Conservation (phyloP, 35 echinoderm and acorn worm species). For the Apostichopus californicus region DNA sequence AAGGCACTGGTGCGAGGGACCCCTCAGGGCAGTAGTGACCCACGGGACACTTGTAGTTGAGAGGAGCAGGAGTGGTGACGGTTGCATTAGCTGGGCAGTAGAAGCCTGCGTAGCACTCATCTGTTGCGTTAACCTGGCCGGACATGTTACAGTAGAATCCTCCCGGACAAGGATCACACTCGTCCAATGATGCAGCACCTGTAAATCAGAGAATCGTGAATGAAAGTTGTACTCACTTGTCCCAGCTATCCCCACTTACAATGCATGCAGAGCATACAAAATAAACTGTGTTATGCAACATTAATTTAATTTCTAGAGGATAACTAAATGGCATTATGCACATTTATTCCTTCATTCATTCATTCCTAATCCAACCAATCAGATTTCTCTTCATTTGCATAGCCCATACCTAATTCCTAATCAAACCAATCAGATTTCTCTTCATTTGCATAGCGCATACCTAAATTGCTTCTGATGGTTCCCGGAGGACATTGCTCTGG, state of each 20-base stretch:
- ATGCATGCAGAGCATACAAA: slow-evolving; percentile 40
- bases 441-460: slow-evolving; percentile 32
- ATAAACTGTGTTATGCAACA: neutral
- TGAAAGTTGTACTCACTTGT: slow-evolving; percentile 39
- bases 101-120: slow-evolving; percentile 72
- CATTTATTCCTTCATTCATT: too few species aligned
- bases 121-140: slow-evolving; percentile 81
- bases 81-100: slow-evolving; percentile 94
- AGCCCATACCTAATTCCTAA: too few species aligned
- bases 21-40: slow-evolving; percentile 92
- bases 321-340: too few species aligned
- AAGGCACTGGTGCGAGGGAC: slow-evolving; percentile 71
- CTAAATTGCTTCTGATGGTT: slow-evolving; percentile 75
- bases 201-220: neutral
- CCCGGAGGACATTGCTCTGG: slow-evolving; percentile 83
- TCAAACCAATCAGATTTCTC: too few species aligned
- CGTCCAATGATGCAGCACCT: slow-evolving; percentile 75
- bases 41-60: slow-evolving; percentile 69
- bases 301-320: too few species aligned
- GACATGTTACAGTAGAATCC: slow-evolving; percentile 89
- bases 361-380: too few species aligned
- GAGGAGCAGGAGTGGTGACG: slow-evolving; percentile 72
- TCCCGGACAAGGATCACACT: slow-evolving; percentile 85
- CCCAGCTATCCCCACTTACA: slow-evolving; percentile 63
- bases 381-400: too few species aligned